Percentiles rank a stretch among this genome's conserved stretches.
Conservation (phyloP, 2,888 invertebrate species). For the Tyria jacobaeae region DNA sequence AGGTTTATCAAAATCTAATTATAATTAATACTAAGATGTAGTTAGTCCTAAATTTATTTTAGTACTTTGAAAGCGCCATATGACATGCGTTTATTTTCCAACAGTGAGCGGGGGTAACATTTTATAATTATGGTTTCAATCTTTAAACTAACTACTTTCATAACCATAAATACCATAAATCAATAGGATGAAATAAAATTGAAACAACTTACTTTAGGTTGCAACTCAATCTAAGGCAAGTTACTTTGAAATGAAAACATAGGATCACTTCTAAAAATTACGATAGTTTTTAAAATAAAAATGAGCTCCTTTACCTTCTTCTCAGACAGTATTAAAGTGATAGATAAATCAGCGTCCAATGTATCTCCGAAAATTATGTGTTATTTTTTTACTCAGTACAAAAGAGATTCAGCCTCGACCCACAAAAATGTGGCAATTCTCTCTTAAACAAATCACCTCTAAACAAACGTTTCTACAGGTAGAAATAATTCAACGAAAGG, state of each 20-base stretch:
- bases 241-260: too few species aligned
- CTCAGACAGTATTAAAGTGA: constrained; percentile 56
- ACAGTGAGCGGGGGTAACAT: constrained; percentile 27
- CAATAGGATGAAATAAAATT: constrained; percentile 7
- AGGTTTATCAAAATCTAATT: constrained; percentile 5
- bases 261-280: constrained; percentile 40
- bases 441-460: constrained; percentile 83
- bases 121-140: constrained; percentile 19
- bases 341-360: constrained; percentile 56
- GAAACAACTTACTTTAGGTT: constrained; percentile 9
- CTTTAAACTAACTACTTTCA: not conserved
- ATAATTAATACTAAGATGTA: constrained; percentile 31
- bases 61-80: constrained; percentile 27
- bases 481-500: constrained; percentile 85
- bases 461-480: constrained; percentile 84
- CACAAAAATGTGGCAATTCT: constrained; percentile 73
- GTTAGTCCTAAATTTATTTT: constrained; percentile 33
- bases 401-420: constrained; percentile 58
- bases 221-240: too few species aligned
- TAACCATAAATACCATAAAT: too few species aligned
- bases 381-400: constrained; percentile 63
- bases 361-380: constrained; percentile 53
- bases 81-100: constrained; percentile 41
- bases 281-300: constrained; percentile 40
- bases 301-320: constrained; percentile 52